phyloP scores from a whole-genome alignment of 1,140 invertebrate genomes.

The Macrosteles quadrilineatus region DNA sequence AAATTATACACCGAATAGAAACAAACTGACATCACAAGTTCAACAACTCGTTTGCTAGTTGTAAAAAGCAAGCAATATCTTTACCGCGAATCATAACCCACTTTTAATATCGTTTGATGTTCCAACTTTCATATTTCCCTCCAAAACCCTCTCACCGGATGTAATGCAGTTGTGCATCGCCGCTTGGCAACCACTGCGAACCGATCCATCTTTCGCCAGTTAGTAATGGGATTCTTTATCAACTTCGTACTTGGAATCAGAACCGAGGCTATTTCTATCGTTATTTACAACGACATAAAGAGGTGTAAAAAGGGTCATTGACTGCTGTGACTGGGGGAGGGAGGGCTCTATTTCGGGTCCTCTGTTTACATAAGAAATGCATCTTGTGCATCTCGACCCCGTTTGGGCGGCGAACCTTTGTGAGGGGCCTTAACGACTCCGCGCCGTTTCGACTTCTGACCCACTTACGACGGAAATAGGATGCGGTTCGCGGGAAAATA shows the following conservation, averaged over 20 bases:
- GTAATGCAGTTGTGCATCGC: not conserved
- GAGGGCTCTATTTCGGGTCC: conserved; percentile 13
- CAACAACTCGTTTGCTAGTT: too few species aligned
- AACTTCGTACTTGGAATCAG: conserved; percentile 1
- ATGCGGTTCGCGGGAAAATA: too few species aligned
- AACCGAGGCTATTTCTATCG: conserved; percentile 8
- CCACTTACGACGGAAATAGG: not conserved
- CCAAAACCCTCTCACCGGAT: too few species aligned
- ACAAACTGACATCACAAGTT: too few species aligned
- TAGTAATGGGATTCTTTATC: not conserved
- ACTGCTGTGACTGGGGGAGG: not conserved
- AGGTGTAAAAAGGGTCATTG: conserved; percentile 28
- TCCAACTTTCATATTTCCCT: too few species aligned
- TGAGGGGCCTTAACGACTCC: not conserved
- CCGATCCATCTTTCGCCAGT: not conserved
- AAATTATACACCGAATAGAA: too few species aligned
- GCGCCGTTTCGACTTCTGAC: conserved; percentile 4
- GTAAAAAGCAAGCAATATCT: too few species aligned
- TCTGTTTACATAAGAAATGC: conserved; percentile 29
- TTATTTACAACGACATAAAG: conserved; percentile 32
- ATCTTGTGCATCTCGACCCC: conserved; percentile 17
- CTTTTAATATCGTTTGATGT: too few species aligned
- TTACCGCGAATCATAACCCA: too few species aligned
- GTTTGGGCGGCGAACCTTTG: conserved; percentile 15
- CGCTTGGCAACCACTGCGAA: not conserved